A percentile compares a stretch with the other conserved stretches of the same genome.
phyloP scores from a whole-genome alignment of 1,140 invertebrate genomes.

The Drosophila elegans region DNA sequence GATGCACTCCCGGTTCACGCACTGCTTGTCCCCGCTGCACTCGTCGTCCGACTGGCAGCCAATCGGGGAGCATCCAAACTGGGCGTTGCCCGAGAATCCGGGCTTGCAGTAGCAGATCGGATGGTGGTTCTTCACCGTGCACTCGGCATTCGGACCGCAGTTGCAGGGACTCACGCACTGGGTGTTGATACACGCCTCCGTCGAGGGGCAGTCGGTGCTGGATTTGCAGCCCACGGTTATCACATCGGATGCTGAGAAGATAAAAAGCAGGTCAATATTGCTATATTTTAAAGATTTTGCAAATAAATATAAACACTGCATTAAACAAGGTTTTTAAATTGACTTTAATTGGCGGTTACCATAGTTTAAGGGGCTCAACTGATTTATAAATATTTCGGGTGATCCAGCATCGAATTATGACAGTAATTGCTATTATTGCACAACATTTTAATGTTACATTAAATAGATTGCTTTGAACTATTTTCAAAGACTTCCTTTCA shows the following conservation, averaged over 20 bases:
- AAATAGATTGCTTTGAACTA: too few species aligned
- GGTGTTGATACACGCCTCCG: slow-evolving; percentile 92
- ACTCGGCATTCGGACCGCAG: slow-evolving; percentile 93
- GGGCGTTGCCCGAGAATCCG: slow-evolving; percentile 93
- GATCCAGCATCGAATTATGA: too few species aligned
- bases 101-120: slow-evolving; percentile 92
- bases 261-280: background rate
- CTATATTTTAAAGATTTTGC: too few species aligned
- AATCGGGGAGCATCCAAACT: slow-evolving; percentile 91
- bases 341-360: too few species aligned
- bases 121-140: slow-evolving; percentile 91
- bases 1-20: slow-evolving; percentile 92
- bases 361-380: too few species aligned
- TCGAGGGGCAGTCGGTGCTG: slow-evolving; percentile 91
- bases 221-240: slow-evolving; percentile 90
- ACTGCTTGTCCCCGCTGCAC: slow-evolving; percentile 91
- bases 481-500: too few species aligned
- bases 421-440: too few species aligned
- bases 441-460: too few species aligned
- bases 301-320: too few species aligned
- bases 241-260: slow-evolving; percentile 85
- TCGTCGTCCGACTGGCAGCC: slow-evolving; percentile 93
- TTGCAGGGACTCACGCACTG: slow-evolving; percentile 93
- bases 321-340: too few species aligned
- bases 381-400: too few species aligned